Base-by-base conservation (phyloP, 2,888 invertebrate genomes). In the Megalurothrips usitatus region DNA sequence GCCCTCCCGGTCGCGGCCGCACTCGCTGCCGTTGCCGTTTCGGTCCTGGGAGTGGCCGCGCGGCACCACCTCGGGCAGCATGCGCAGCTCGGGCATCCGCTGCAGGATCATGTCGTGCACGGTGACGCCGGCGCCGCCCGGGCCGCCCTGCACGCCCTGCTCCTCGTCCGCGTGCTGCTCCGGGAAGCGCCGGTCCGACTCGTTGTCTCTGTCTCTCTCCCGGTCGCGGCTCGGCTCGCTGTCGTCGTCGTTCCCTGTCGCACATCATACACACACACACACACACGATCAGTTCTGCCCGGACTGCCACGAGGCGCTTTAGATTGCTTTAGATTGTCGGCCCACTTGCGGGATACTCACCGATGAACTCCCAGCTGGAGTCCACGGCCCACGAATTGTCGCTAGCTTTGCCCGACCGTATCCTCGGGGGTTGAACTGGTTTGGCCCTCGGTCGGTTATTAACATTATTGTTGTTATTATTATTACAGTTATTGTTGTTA, bases 301-400 rank as follows among this genome's bases (percentile, higher is more conserved):
- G 6, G 3, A 43, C 34, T 6, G 6, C 34, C 34, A 4, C 34
- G 34, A 6, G n/a, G n/a, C n/a, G n/a, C n/a, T n/a, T n/a, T n/a
- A n/a, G n/a, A n/a, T n/a, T n/a, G n/a, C n/a, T n/a, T n/a, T n/a
- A 43, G 34, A 6, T 4, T 43, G 34, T 43, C 34, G 6, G 34
- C 2, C 34, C n/a, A n/a, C n/a, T n/a, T 79, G 17, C 34, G 26
- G 23, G 14, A 79, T 17, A 88, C 89, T 90, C 90, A 91, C 94
- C 92, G 88, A 95, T 93, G 87, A 95, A 96, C 87, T 95, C 95
- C 96, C 96, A 96, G 87, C 95, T 94, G 85, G 94, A 95, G 88
- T 96, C 96, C 82, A 96, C 91, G 83, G 94, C 92, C 95, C 96
- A 96, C 82, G 93, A 91, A 23, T 87, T 87, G 79, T 88, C 88